Base-by-base conservation (phyloP, 2,797 vertebrate genomes). In the Acipenser transmontanus region DNA sequence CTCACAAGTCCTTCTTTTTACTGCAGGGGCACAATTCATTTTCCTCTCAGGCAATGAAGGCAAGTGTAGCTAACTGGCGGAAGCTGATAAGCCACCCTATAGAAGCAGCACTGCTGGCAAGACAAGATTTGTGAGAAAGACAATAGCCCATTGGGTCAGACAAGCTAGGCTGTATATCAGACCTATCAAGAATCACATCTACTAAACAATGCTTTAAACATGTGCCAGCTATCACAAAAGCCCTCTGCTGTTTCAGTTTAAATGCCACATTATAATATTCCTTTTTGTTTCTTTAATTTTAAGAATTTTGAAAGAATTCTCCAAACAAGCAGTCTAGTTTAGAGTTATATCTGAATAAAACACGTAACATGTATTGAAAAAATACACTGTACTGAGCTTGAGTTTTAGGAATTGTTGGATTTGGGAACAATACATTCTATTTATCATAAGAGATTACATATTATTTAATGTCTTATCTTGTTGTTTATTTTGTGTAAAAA, bases 11-110 rank as follows among this genome's bases (percentile, higher is more conserved):
- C 91, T 94, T 94, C 92, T 93, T 95, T 93, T 95, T 95, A 96
- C 91, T 92, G 91, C 91, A 89, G 86, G 87, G 86, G 88, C 88
- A 89, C 92, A 94, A 95, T 95, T 96, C 95, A 94, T 95, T 96
- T 95, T 95, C 87, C 93, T 98, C 93, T 93, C 80, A 85, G 93
- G 94, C 93, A 82, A 91, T 78, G 84, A 87, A 93, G 89, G 90
- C 89, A 83, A 89, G 88, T 77, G 74, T 77, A 77, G 87, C 84
- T 79, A 87, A 88, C 90, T 96, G 95, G 88, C 78, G 74, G 77
- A 77, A 86, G 89, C 94, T 95, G 96, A 97, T 98, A 98, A 96
- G 94, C 85, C 76, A 69, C 82, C 76, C 84, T 85, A 84, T 81
- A 85, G 87, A 88, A 83, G 76, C 82, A 79, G 79, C 82, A 85